These are phyloP conservation scores for Bovichtus variegatus DNA, from an alignment of 2,797 vertebrate species.

Conservation along the genomic window DNA sequence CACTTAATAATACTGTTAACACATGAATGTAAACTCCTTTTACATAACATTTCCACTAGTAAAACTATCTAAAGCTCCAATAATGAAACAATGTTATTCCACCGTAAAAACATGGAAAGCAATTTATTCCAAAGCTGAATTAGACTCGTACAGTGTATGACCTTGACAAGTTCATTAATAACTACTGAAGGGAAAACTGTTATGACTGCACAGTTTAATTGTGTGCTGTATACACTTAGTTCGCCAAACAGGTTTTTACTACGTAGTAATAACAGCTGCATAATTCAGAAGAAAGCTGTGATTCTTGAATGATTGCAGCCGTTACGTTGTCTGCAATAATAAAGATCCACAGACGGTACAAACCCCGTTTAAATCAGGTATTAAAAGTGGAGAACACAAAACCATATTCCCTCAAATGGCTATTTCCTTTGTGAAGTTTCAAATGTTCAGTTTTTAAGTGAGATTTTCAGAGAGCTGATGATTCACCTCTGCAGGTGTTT, in stretches of 20 bases:
- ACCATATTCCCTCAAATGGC: background rate
- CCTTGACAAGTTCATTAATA: conserved; percentile 25
- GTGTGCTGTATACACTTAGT: background rate
- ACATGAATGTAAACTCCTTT: conserved; percentile 16
- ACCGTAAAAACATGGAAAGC: background rate
- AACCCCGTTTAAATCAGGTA: background rate
- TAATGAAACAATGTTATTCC: background rate
- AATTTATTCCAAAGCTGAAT: background rate
- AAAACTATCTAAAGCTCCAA: background rate
- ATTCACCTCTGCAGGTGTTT: background rate
- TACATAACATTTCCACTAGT: conserved; percentile 9
- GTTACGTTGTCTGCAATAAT: background rate
- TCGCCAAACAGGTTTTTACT: background rate
- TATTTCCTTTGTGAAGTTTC: background rate
- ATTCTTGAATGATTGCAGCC: background rate
- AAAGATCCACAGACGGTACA: too few relatives aligned
- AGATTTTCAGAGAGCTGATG: background rate
- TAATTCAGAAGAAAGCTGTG: background rate
- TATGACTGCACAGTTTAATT: background rate
- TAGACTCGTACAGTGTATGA: background rate
- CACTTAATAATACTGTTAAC: conserved; percentile 37
- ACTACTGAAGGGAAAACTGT: conserved; percentile 2
- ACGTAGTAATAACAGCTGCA: background rate
- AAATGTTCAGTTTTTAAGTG: background rate
- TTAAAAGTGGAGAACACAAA: background rate